Evolutionary conservation across 2,888 invertebrate species (phyloP).

Genomic region (Epinotia nisella): DNA sequence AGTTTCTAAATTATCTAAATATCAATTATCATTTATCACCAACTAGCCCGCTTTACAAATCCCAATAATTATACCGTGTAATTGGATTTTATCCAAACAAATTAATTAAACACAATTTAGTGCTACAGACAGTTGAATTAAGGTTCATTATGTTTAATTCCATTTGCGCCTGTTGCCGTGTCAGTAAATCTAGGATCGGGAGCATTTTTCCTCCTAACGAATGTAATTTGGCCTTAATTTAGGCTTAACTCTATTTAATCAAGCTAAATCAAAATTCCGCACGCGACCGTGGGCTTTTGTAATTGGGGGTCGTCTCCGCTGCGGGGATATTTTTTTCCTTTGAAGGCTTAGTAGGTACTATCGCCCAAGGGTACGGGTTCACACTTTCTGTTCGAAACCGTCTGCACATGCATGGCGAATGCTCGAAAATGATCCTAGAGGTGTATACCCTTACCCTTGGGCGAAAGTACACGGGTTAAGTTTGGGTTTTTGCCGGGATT

Average conservation of each 20-base stretch:
- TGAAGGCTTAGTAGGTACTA: too few species aligned
- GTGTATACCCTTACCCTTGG: too few species aligned
- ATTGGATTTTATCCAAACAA: slow-evolving; percentile 24
- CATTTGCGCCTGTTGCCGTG: neutral
- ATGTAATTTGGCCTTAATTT: slow-evolving; percentile 39
- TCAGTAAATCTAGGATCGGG: slow-evolving; percentile 5
- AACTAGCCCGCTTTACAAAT: slow-evolving; percentile 12
- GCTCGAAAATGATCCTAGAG: too few species aligned
- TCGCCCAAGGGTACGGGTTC: too few species aligned
- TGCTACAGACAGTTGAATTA: slow-evolving; percentile 31
- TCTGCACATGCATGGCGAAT: too few species aligned
- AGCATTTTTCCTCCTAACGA: slow-evolving; percentile 32
- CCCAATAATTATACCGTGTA: slow-evolving; percentile 20
- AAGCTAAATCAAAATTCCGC: slow-evolving; percentile 49
- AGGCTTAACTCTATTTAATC: slow-evolving; percentile 48
- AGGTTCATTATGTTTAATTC: slow-evolving; percentile 18
- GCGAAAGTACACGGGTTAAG: too few species aligned
- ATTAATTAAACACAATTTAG: slow-evolving; percentile 41
- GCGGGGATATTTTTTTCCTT: slow-evolving; percentile 10
- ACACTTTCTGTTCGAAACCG: too few species aligned
- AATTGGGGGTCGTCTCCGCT: slow-evolving; percentile 28
- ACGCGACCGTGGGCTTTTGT: slow-evolving; percentile 44
- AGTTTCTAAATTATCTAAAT: neutral
- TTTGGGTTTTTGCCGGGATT: neutral
- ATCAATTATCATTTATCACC: neutral